phyloP scores from a whole-genome alignment of 1,140 invertebrate species.

The Phortica variegata region DNA sequence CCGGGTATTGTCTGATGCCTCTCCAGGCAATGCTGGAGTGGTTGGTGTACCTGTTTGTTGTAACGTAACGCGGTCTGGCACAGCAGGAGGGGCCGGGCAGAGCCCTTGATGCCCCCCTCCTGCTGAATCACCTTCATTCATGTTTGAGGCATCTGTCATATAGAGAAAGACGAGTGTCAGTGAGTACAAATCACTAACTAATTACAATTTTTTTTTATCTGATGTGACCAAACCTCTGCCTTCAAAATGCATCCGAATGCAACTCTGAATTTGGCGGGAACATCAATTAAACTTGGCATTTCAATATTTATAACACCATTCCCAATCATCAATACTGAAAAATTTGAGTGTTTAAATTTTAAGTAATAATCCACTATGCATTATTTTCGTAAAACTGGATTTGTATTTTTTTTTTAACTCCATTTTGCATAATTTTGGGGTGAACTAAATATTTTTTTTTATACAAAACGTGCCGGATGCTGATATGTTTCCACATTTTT shows the following conservation, averaged over 20 bases:
- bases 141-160: slow-evolving; percentile 56
- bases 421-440: too few species aligned
- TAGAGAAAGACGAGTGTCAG: slow-evolving; percentile 12
- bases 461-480: too few species aligned
- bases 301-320: background rate
- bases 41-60: slow-evolving; percentile 45
- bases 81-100: slow-evolving; percentile 57
- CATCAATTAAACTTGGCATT: background rate
- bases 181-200: background rate
- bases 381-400: slow-evolving; percentile 5
- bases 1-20: slow-evolving; percentile 13
- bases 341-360: background rate
- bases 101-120: slow-evolving; percentile 58
- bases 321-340: slow-evolving; percentile 1
- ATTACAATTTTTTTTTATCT: slow-evolving; percentile 5
- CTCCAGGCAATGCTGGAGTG: slow-evolving; percentile 22
- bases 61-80: slow-evolving; percentile 55
- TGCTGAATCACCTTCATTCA: slow-evolving; percentile 59
- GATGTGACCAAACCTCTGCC: slow-evolving; percentile 4
- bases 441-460: too few species aligned
- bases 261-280: background rate
- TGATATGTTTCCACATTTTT: slow-evolving; percentile 6
- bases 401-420: too few species aligned
- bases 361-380: background rate
- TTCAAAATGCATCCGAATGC: slow-evolving; percentile 1